Percentiles rank a stretch among this genome's conserved stretches.
phyloP scores from a whole-genome alignment of 1,140 invertebrate species.

The Plectus sambesii region DNA sequence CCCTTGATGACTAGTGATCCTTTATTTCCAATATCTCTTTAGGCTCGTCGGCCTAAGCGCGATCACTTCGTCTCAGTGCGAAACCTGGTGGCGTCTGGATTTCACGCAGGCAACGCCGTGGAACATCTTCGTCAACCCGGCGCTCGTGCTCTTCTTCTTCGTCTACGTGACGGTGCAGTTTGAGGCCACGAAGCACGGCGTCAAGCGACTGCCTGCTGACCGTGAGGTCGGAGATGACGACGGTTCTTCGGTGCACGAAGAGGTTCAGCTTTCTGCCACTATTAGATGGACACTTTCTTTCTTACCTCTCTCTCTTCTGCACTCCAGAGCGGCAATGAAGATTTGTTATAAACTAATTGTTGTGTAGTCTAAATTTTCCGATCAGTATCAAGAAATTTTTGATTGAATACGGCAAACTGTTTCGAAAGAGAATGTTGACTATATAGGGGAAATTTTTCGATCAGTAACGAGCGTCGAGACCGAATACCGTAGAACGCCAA shows the following conservation, averaged over 20 bases:
- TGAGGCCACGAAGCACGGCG: not conserved
- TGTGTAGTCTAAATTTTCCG: no score
- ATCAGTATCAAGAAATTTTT: no score
- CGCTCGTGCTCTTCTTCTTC: constrained; percentile 27
- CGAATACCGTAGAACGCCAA: no score
- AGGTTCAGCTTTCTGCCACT: constrained; percentile 31
- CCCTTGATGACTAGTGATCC: not conserved
- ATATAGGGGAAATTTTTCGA: no score
- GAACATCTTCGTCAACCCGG: constrained; percentile 34
- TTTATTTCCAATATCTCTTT: constrained; percentile 7
- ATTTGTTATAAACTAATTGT: no score
- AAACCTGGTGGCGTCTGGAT: constrained; percentile 29
- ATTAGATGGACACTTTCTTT: no score
- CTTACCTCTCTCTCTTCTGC: no score
- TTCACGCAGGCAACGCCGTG: constrained; percentile 19
- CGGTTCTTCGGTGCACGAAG: constrained; percentile 40
- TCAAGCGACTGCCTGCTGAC: constrained; percentile 24
- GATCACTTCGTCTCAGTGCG: constrained; percentile 25
- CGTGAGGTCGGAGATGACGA: constrained; percentile 27
- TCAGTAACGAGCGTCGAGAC: no score
- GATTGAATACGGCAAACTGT: no score
- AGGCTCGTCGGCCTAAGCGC: constrained; percentile 31
- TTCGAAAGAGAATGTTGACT: no score
- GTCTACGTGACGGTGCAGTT: constrained; percentile 19
- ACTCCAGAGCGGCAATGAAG: no score